Evolutionary conservation across 92 coral and sea anemone genomes (phyloP).

Genomic region (Phenganax subtilis): DNA sequence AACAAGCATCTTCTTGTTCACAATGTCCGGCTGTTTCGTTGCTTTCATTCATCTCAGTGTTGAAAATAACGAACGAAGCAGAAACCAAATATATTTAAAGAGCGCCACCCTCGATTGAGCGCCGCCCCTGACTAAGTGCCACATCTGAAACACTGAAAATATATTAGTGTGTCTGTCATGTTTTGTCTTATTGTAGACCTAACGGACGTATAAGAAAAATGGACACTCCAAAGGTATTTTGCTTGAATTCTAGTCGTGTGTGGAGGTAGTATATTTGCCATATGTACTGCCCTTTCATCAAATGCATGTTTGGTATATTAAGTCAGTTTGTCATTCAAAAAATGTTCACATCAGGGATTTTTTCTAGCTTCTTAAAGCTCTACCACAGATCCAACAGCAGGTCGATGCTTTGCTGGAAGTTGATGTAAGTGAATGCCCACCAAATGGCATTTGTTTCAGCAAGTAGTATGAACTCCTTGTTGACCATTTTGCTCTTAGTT

Average conservation of each 20-base stretch:
- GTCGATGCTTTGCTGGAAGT: conserved; percentile 89
- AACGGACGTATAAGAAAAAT: conserved; percentile 81
- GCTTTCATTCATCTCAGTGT: no score
- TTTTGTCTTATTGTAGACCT: conserved; percentile 37
- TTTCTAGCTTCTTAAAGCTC: conserved; percentile 69
- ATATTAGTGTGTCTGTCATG: not conserved
- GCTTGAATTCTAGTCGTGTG: not conserved
- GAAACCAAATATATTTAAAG: no score
- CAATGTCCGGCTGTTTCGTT: no score
- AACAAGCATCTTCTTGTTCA: not conserved
- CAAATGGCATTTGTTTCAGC: no score
- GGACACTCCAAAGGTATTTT: conserved; percentile 75
- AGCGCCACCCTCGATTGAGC: no score
- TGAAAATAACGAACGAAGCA: no score
- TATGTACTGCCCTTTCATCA: not conserved
- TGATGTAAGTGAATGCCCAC: conserved; percentile 58
- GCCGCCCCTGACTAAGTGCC: no score
- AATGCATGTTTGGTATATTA: not conserved
- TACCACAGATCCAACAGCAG: conserved; percentile 85
- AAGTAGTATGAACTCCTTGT: not conserved
- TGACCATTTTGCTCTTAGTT: not conserved
- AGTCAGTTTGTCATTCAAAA: not conserved
- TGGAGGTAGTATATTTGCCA: not conserved
- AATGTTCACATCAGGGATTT: not conserved
- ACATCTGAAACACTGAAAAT: no score